phyloP scores from a whole-genome alignment of 1,140 invertebrate genomes.

The Globodera rostochiensis region DNA sequence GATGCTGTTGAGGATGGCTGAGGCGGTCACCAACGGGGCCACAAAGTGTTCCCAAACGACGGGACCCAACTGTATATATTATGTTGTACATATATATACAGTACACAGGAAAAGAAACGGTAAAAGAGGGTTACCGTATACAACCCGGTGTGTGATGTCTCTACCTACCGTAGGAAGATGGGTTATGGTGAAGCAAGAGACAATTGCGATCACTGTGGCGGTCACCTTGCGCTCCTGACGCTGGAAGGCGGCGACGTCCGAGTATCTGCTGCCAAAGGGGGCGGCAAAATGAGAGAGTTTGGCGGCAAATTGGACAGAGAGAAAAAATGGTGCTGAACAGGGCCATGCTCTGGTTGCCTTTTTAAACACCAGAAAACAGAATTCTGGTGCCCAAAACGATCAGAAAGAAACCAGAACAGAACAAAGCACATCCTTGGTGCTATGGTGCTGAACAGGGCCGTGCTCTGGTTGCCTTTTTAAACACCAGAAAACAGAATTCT shows the following conservation, averaged over 20 bases:
- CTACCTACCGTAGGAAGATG: conserved; percentile 36
- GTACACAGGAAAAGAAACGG: too few relatives aligned
- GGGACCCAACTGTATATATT: conserved; percentile 29
- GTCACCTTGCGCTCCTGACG: conserved; percentile 56
- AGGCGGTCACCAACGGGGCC: conserved; percentile 22
- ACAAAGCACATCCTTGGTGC: too few relatives aligned
- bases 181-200: conserved; percentile 55
- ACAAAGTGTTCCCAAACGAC: conserved; percentile 54
- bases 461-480: too few relatives aligned
- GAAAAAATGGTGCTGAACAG: neutral
- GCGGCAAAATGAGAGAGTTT: neutral
- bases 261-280: conserved; percentile 31
- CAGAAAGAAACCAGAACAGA: too few relatives aligned
- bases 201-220: conserved; percentile 53
- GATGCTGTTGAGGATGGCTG: conserved; percentile 46
- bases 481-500: too few relatives aligned
- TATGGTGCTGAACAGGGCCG: too few relatives aligned
- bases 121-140: conserved; percentile 22
- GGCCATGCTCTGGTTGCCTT: too few relatives aligned
- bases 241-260: conserved; percentile 51
- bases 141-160: neutral
- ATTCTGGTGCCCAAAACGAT: too few relatives aligned
- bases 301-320: neutral
- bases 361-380: too few relatives aligned
- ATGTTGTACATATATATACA: neutral